phyloP scores from a whole-genome alignment of 2,888 invertebrate genomes.

The Chloroclystis v-ata region DNA sequence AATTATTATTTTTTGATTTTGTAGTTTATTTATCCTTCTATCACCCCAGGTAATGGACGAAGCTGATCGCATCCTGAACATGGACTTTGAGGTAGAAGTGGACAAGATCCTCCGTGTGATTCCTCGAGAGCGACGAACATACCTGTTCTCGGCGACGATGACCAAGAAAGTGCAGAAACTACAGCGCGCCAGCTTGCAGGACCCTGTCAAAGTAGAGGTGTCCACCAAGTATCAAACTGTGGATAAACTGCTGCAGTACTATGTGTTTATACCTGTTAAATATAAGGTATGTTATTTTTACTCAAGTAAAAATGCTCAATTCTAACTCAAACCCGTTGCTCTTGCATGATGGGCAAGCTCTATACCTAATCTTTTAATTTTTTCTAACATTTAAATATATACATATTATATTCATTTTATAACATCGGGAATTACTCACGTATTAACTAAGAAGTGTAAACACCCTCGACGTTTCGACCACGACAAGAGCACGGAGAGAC shows the following conservation, averaged over 20 bases:
- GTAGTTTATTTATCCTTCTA: too few species aligned
- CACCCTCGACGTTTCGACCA: too few species aligned
- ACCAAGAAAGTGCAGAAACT: constrained; percentile 97
- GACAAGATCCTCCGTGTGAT: constrained; percentile 95
- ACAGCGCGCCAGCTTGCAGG: constrained; percentile 94
- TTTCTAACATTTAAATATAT: too few species aligned
- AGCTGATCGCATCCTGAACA: constrained; percentile 98
- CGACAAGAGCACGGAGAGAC: too few species aligned
- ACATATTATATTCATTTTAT: too few species aligned
- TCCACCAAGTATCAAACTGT: constrained; percentile 99
- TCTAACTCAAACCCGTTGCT: too few species aligned
- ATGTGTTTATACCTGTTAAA: constrained; percentile 96
- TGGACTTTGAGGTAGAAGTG: constrained; percentile 99
- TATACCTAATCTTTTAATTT: too few species aligned
- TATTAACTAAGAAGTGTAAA: too few species aligned
- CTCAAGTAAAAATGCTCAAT: too few species aligned
- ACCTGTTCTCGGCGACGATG: constrained; percentile 99
- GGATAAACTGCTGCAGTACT: constrained; percentile 95
- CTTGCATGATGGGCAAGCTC: too few species aligned
- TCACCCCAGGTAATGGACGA: constrained; percentile 96
- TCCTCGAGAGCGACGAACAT: constrained; percentile 93
- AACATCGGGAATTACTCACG: too few species aligned
- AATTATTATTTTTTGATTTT: too few species aligned
- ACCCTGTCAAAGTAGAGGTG: constrained; percentile 97
- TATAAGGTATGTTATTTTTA: constrained; percentile 83